Conservation (phyloP, 2,797 vertebrate species). For the Cephalopachus bancanus region DNA sequence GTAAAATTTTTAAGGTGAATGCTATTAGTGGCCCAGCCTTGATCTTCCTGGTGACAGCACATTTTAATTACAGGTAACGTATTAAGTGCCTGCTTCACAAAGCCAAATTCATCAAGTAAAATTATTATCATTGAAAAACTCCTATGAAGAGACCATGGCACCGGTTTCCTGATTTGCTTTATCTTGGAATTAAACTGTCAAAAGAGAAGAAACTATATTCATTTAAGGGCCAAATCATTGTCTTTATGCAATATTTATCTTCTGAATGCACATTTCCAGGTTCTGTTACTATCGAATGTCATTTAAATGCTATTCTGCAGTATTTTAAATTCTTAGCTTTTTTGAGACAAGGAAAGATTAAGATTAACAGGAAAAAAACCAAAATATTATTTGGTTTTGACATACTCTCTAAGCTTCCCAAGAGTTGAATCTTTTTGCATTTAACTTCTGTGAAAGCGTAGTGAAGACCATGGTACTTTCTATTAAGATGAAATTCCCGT, state of each 20-base stretch:
- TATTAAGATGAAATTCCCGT: background rate
- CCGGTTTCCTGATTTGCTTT: background rate
- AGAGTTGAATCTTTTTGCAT: background rate
- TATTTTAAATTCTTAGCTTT: constrained; percentile 24
- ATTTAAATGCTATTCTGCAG: background rate
- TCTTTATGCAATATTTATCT: background rate
- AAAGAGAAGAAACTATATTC: background rate
- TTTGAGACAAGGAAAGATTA: background rate
- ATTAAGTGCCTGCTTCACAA: background rate
- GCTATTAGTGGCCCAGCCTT: background rate
- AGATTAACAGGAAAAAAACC: background rate
- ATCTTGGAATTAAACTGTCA: background rate
- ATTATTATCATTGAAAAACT: background rate
- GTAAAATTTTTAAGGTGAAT: background rate
- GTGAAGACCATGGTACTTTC: background rate
- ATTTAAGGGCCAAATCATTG: background rate
- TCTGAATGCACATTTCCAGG: background rate
- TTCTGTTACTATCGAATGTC: background rate
- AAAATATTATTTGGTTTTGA: background rate
- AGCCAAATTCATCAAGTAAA: background rate
- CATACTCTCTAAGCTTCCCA: background rate
- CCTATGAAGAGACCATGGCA: background rate
- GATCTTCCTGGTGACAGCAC: too few species aligned
- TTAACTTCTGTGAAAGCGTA: constrained; percentile 40
- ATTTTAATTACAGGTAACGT: background rate